These are phyloP conservation scores for Watsonalla cultraria DNA, from an alignment of 2,888 invertebrate species.

Conservation along the genomic window DNA sequence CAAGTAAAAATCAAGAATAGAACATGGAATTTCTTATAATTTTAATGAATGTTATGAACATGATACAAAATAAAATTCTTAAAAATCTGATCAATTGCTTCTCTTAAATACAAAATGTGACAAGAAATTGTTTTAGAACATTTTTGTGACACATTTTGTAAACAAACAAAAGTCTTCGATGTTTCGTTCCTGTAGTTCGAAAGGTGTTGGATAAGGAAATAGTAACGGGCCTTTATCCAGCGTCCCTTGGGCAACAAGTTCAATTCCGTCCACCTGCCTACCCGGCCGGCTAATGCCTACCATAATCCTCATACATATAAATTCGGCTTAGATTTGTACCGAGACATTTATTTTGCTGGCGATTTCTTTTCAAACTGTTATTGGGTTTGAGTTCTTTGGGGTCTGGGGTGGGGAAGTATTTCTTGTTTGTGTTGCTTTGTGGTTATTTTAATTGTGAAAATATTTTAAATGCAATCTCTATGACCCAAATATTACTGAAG, in stretches of 20 bases:
- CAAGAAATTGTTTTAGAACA: too few species aligned
- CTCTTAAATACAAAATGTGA: too few species aligned
- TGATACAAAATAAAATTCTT: too few species aligned
- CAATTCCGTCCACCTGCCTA: constrained; percentile 46
- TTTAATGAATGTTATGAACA: too few species aligned
- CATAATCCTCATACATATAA: constrained; percentile 59
- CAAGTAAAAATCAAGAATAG: too few species aligned
- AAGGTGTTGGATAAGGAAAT: constrained; percentile 5
- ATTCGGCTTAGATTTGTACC: constrained; percentile 39
- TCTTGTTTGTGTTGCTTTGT: neutral
- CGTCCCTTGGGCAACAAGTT: constrained; percentile 21
- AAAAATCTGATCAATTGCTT: too few species aligned
- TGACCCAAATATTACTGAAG: too few species aligned
- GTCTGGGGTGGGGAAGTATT: neutral
- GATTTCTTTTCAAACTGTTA: neutral
- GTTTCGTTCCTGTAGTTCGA: neutral
- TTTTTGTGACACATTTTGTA: neutral
- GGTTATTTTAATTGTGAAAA: neutral
- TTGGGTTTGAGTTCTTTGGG: neutral
- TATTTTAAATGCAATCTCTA: too few species aligned
- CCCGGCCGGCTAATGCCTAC: constrained; percentile 38
- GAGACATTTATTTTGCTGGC: constrained; percentile 14
- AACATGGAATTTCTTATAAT: too few species aligned
- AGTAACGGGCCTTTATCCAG: constrained; percentile 6
- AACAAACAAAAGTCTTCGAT: neutral